A percentile compares a stretch with the other conserved stretches of the same genome.
Evolutionary conservation across 2,113 vertebrate genomes (phyloP).

Genomic region (Lipotes vexillifer): DNA sequence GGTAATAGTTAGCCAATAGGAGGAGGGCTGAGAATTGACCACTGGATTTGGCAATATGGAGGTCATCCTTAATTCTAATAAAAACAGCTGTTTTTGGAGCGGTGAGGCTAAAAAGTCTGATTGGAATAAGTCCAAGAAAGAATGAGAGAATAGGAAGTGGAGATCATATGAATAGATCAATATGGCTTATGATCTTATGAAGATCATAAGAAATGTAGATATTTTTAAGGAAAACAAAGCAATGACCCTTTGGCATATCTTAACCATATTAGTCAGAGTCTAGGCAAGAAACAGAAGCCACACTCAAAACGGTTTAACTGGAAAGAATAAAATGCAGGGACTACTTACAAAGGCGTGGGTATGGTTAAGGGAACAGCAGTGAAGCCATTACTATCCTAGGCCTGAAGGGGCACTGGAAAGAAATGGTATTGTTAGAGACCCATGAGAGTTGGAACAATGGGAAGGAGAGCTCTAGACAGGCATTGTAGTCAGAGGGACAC

Average conservation of each 20-base stretch:
- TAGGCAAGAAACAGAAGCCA: not conserved
- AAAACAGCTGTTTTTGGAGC: not conserved
- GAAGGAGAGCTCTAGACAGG: not conserved
- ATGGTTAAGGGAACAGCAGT: not conserved
- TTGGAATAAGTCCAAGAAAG: not conserved
- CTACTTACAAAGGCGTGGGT: not conserved
- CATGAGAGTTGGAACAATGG: not conserved
- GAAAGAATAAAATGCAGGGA: not conserved
- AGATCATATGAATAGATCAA: not conserved
- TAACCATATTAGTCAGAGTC: not conserved
- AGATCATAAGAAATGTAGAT: not conserved
- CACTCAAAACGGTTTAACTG: not conserved
- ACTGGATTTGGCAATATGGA: not conserved
- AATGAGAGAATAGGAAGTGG: not conserved
- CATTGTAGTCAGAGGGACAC: not conserved
- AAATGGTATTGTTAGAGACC: not conserved
- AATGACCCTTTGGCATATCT: not conserved
- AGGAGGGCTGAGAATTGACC: not conserved
- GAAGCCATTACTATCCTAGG: not conserved
- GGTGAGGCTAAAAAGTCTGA: not conserved
- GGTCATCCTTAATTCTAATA: not conserved
- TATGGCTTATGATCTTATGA: not conserved
- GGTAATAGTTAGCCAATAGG: not conserved
- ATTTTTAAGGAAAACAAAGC: slow-evolving; percentile 21
- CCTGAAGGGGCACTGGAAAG: not conserved